phyloP scores from a whole-genome alignment of 35 echinoderm and acorn worm species.

The Patiria miniata region DNA sequence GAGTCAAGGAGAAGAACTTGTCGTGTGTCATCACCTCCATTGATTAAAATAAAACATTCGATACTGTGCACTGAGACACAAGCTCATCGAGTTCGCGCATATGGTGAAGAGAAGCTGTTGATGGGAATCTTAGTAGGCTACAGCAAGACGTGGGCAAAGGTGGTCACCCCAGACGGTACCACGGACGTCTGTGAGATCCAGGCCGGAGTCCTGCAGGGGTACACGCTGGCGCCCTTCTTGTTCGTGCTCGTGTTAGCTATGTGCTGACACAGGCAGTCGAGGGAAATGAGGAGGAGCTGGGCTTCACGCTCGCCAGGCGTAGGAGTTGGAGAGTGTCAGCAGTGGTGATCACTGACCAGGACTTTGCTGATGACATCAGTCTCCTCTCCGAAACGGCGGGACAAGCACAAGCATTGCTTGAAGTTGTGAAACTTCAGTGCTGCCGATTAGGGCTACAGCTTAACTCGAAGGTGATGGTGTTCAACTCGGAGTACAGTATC shows the following conservation, averaged over 20 bases:
- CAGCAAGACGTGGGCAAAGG: too few species aligned
- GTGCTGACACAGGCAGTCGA: neutral
- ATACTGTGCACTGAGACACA: neutral
- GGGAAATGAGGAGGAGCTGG: neutral
- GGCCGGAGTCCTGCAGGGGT: neutral
- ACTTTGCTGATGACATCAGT: too few species aligned
- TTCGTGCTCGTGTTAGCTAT: neutral
- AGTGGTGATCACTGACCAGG: neutral
- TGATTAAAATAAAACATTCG: too few species aligned
- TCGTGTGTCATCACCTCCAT: too few species aligned
- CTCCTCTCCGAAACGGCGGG: neutral
- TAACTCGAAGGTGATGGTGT: too few species aligned
- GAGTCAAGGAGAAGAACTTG: too few species aligned
- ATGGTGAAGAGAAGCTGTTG: neutral
- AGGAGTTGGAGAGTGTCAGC: neutral
- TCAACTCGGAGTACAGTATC: neutral
- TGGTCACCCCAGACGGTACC: neutral
- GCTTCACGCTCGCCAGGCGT: neutral
- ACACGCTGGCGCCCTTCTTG: neutral
- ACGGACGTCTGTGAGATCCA: neutral
- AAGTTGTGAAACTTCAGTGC: neutral
- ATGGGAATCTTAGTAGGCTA: neutral
- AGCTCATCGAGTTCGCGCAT: neutral
- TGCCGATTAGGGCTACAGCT: neutral
- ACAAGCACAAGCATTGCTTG: neutral